Evolutionary conservation across 2,888 invertebrate species (phyloP).

Genomic region (Steinernema carpocapsae): DNA sequence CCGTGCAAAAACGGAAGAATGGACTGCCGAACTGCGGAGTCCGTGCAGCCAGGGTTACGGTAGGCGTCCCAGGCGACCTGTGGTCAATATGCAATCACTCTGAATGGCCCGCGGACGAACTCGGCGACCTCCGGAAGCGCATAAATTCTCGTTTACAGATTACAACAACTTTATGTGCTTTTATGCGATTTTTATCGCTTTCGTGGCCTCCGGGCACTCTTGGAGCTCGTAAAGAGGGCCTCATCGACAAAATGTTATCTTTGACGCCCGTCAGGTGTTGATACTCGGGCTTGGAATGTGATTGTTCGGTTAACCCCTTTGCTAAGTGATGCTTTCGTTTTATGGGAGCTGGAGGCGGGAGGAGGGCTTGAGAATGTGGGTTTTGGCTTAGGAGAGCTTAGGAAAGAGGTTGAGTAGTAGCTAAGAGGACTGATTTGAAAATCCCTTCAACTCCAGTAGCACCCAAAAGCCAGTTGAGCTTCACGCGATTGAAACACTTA

Average conservation of each 20-base stretch:
- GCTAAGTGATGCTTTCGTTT: too few relatives aligned
- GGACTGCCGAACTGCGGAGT: background rate
- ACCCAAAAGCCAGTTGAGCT: too few relatives aligned
- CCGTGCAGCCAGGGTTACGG: background rate
- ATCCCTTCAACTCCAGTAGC: too few relatives aligned
- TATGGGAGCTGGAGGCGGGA: too few relatives aligned
- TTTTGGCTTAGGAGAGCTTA: too few relatives aligned
- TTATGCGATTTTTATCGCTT: constrained; percentile 24
- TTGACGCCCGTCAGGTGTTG: constrained; percentile 24
- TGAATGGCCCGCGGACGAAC: background rate
- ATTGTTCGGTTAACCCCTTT: too few relatives aligned
- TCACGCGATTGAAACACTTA: too few relatives aligned
- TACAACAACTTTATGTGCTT: background rate
- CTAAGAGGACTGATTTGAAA: too few relatives aligned
- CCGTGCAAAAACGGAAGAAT: background rate
- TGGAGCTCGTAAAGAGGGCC: constrained; percentile 1
- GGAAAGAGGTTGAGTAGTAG: too few relatives aligned
- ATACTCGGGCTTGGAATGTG: too few relatives aligned
- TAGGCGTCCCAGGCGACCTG: background rate
- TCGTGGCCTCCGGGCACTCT: constrained; percentile 7
- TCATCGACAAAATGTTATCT: constrained; percentile 13
- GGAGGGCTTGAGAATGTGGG: too few relatives aligned
- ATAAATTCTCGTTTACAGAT: background rate
- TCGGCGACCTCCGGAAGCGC: background rate
- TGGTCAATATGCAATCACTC: background rate